These are phyloP conservation scores for Brachymystax lenok DNA, from an alignment of 2,797 vertebrate species.

Conservation along the genomic window DNA sequence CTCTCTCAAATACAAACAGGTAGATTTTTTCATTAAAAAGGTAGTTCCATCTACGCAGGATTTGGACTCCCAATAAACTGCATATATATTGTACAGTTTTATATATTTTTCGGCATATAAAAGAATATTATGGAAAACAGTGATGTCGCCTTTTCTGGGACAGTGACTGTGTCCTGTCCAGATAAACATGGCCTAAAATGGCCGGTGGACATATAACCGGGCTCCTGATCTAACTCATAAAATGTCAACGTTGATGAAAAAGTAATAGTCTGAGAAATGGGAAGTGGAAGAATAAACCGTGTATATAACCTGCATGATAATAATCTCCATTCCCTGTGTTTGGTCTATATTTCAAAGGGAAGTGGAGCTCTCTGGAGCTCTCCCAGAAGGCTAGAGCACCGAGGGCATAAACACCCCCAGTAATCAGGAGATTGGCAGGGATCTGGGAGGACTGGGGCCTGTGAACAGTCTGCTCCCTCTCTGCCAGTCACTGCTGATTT, in stretches of 20 bases:
- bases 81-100: not conserved
- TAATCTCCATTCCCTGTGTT: not conserved
- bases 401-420: not conserved
- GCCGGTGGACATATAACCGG: not conserved
- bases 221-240: not conserved
- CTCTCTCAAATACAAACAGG: too few species aligned
- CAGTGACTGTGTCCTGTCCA: not conserved
- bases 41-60: not conserved
- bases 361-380: not conserved
- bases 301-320: not conserved
- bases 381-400: not conserved
- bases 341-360: not conserved
- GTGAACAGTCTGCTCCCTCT: not conserved
- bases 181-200: not conserved
- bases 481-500: conserved; percentile 1
- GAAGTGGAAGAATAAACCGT: not conserved
- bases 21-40: too few species aligned
- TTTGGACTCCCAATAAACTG: not conserved
- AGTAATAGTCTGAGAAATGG: not conserved
- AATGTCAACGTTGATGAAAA: not conserved
- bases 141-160: not conserved
- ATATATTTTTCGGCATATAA: not conserved
- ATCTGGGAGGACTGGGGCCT: not conserved
- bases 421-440: not conserved
- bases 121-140: not conserved